Evolutionary conservation across 1,140 invertebrate species (phyloP).

Genomic region (Heliconius melpomene): DNA sequence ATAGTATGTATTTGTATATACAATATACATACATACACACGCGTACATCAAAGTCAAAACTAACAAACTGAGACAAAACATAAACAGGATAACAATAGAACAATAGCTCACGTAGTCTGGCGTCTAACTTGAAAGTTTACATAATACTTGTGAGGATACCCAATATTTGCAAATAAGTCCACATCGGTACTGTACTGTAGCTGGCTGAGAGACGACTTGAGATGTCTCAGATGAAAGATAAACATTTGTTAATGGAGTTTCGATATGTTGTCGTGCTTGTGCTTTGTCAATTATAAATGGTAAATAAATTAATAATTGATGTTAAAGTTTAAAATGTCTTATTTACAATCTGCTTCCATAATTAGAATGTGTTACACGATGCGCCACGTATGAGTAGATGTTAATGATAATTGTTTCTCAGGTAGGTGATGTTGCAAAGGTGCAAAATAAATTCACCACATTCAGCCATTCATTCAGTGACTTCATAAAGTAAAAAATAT

Average conservation of each 20-base stretch:
- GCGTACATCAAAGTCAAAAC: constrained; percentile 7
- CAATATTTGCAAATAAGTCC: constrained; percentile 51
- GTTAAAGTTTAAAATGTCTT: too few relatives aligned
- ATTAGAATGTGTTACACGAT: too few relatives aligned
- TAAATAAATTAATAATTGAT: neutral
- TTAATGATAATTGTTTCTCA: too few relatives aligned
- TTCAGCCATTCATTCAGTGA: too few relatives aligned
- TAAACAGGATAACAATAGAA: constrained; percentile 23
- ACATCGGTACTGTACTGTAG: constrained; percentile 7
- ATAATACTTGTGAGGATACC: constrained; percentile 47
- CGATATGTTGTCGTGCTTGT: neutral
- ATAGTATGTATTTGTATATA: neutral
- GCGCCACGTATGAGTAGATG: too few relatives aligned
- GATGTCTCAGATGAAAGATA: constrained; percentile 13
- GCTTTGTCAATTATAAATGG: neutral
- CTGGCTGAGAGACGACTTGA: neutral
- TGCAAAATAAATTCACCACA: too few relatives aligned
- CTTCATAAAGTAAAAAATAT: too few relatives aligned
- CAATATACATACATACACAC: neutral
- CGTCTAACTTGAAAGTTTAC: constrained; percentile 42
- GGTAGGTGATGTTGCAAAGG: too few relatives aligned
- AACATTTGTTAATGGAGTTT: constrained; percentile 15
- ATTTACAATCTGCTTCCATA: too few relatives aligned
- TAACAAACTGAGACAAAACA: constrained; percentile 12
- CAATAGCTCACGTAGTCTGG: constrained; percentile 24